Conservation (phyloP, 1,140 invertebrate species). For the Nomia melanderi region DNA sequence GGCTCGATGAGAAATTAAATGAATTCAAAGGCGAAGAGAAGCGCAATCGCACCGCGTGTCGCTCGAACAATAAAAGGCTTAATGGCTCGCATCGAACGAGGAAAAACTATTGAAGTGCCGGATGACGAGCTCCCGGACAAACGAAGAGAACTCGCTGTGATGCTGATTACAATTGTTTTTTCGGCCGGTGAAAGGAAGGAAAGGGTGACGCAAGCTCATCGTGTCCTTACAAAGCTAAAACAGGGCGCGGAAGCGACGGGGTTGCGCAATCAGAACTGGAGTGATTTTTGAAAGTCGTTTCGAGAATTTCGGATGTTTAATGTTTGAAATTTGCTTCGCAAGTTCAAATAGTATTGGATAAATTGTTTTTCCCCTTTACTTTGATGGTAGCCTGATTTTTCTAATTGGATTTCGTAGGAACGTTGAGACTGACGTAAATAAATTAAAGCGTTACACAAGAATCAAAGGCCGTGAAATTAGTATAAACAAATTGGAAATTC, state of each 20-base stretch:
- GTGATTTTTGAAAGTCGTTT: slow-evolving; percentile 23
- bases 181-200: slow-evolving; percentile 14
- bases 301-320: no score
- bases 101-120: background rate
- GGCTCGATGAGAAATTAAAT: background rate
- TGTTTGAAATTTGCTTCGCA: no score
- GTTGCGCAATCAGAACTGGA: slow-evolving; percentile 20
- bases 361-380: background rate
- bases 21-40: background rate
- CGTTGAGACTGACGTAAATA: no score
- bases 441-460: background rate
- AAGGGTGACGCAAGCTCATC: slow-evolving; percentile 31
- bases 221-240: slow-evolving; percentile 38
- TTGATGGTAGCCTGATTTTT: background rate
- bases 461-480: background rate
- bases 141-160: background rate
- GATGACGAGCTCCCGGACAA: background rate
- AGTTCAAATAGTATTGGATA: no score
- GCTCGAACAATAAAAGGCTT: background rate
- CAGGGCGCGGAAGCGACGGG: slow-evolving; percentile 17
- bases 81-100: slow-evolving; percentile 28
- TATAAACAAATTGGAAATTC: background rate
- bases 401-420: background rate
- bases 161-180: slow-evolving; percentile 13
- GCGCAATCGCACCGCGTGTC: background rate